phyloP scores from a whole-genome alignment of 2,797 vertebrate species.

The Salarias fasciatus region DNA sequence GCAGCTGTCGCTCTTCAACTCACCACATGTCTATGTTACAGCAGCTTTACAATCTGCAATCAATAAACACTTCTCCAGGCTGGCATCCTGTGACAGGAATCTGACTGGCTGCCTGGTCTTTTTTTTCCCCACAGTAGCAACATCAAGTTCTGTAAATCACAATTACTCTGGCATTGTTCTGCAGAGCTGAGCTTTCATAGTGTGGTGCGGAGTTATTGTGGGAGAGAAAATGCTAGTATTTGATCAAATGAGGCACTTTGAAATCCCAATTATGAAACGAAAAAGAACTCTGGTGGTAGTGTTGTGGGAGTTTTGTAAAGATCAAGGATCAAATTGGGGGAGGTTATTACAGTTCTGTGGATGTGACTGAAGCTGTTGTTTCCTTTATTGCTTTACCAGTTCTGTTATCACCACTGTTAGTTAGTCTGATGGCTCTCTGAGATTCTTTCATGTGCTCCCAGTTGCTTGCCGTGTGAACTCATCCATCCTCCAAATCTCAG shows the following conservation, averaged over 20 bases:
- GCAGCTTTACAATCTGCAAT: constrained; percentile 4
- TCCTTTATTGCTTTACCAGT: background rate
- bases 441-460: constrained; percentile 34
- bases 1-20: background rate
- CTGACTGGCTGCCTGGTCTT: background rate
- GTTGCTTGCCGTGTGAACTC: constrained; percentile 38
- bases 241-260: constrained; percentile 1
- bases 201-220: background rate
- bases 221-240: background rate
- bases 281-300: background rate
- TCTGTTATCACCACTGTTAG: constrained; percentile 22
- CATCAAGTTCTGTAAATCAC: background rate
- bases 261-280: constrained; percentile 10
- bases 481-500: constrained; percentile 38
- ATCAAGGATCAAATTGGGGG: constrained; percentile 1
- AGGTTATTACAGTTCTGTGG: constrained; percentile 1
- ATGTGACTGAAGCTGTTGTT: constrained; percentile 8
- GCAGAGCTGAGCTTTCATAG: constrained; percentile 6
- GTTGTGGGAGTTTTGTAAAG: background rate
- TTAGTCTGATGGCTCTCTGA: constrained; percentile 16
- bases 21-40: background rate
- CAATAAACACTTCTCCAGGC: background rate
- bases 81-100: background rate
- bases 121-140: constrained; percentile 2
- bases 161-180: background rate